These are phyloP conservation scores for Philopotamus ludificatus DNA, from an alignment of 1,140 invertebrate species.

Conservation along the genomic window DNA sequence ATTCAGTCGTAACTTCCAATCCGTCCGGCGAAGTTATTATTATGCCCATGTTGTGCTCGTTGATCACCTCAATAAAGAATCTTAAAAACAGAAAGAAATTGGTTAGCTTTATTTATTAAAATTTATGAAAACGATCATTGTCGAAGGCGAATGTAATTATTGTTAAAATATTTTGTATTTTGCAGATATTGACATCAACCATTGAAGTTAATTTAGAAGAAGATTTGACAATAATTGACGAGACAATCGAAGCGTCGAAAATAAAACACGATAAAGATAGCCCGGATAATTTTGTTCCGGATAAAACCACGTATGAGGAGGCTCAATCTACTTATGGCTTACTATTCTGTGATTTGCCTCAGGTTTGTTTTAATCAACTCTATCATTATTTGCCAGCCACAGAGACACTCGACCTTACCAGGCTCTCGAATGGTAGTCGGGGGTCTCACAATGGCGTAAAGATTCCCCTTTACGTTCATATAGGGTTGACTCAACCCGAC, in stretches of 20 bases:
- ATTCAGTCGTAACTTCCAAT: neutral
- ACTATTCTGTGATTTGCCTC: slow-evolving; percentile 22
- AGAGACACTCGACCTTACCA: no score
- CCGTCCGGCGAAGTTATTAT: neutral
- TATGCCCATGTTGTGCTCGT: neutral
- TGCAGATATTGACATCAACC: neutral
- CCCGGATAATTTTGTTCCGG: no score
- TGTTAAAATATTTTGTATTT: neutral
- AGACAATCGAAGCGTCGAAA: neutral
- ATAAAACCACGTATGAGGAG: slow-evolving; percentile 47
- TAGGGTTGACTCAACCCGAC: no score
- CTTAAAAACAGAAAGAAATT: no score
- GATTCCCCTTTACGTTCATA: no score
- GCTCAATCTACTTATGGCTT: slow-evolving; percentile 47
- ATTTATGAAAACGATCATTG: no score
- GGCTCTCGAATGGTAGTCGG: no score
- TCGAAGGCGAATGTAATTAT: no score
- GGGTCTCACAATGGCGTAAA: no score
- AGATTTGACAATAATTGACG: neutral
- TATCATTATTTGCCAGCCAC: no score
- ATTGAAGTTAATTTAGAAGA: neutral
- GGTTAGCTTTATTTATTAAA: no score
- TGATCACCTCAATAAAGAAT: no score
- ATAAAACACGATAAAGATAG: neutral
- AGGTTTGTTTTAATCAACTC: slow-evolving; percentile 23